Conservation (phyloP, 2,888 invertebrate species). For the Cordilura impudica region DNA sequence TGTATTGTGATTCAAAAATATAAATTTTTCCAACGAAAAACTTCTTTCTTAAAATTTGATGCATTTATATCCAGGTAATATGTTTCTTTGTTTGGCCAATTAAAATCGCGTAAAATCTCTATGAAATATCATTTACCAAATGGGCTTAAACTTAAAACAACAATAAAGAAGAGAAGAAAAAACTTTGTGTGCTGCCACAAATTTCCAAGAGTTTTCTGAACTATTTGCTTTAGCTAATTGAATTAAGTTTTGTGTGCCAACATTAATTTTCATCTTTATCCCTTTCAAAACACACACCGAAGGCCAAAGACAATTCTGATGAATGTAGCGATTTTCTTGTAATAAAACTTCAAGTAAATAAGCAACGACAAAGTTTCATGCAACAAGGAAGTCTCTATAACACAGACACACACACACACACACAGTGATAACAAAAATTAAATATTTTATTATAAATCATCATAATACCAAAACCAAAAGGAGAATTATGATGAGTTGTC, state of each 20-base stretch:
- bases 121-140: constrained; percentile 52
- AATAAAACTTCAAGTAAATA: constrained; percentile 26
- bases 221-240: constrained; percentile 59
- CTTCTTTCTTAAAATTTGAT: no score
- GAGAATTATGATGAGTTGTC: constrained; percentile 27
- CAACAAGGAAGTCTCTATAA: constrained; percentile 17
- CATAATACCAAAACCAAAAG: neutral
- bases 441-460: constrained; percentile 47
- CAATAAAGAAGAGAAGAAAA: neutral
- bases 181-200: constrained; percentile 8
- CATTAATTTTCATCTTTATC: neutral
- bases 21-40: no score
- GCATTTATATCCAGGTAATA: constrained; percentile 13
- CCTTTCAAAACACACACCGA: neutral
- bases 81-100: constrained; percentile 26
- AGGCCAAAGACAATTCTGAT: neutral
- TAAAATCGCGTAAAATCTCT: constrained; percentile 36
- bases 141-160: constrained; percentile 37
- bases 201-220: constrained; percentile 48
- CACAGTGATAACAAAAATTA: constrained; percentile 11
- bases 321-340: constrained; percentile 10
- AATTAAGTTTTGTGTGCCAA: constrained; percentile 42
- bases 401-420: neutral
- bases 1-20: no score
- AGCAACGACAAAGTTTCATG: constrained; percentile 29